Base-by-base conservation (phyloP, 2,113 vertebrate genomes). In the Sebastes fasciatus region DNA sequence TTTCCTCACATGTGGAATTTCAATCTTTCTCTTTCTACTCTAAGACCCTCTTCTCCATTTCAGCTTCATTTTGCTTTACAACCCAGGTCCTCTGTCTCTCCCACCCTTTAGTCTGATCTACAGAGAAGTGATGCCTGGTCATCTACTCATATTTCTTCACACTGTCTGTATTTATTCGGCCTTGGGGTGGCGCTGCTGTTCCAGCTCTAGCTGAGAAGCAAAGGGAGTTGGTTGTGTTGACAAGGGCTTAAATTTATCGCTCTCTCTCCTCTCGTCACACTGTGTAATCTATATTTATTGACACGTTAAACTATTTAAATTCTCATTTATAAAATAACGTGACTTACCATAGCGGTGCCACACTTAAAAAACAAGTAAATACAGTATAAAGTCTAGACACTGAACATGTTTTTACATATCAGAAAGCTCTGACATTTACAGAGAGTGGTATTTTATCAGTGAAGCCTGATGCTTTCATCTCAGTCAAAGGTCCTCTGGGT, bases 171-270 rank as follows among this genome's bases (percentile, higher is more conserved):
- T 61, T 21, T 14, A 4, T 23, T 66, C 43, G 16, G 23, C 68
- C 88, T 77, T 1, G 0, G 9, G 73, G 83, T 72, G 86, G 88
- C 73, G 62, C 88, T 89, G 75, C n/a, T 79, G 86, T 46, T 79
- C 49, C 14, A 83, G 43, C 52, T 65, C 9, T 57, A 16, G 10
- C 26, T 83, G 11, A 49, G 49, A 43, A 43, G 13, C 16, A 72
- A 8, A 40, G 13, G 13, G 51, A 64, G n/a, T 23, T 16, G 8
- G 8, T 2, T 21, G 26, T 63, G 8, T 40, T 34, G 34, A 34
- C 3, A 34, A 34, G 34, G 34, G 34, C 34, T 34, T 34, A 34
- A 34, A 34, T 34, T 2, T 34, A 34, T 34, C 34, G 4, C 34
- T 34, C 26, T 43, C 52, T 40, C 7, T 49, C 14, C 26, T 61